phyloP scores from a whole-genome alignment of 2,888 invertebrate species.

The Macrosiphum euphorbiae region DNA sequence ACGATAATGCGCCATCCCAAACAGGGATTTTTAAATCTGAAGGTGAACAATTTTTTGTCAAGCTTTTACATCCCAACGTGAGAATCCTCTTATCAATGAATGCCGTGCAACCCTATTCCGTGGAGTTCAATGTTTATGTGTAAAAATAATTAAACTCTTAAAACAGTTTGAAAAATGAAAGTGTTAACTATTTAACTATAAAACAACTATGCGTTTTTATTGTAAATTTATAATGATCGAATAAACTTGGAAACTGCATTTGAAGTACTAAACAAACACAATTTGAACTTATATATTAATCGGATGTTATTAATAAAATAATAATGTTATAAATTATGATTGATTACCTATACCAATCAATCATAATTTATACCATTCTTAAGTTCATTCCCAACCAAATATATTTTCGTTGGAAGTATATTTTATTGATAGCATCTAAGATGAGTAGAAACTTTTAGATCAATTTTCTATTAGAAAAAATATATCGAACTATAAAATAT shows the following conservation, averaged over 20 bases:
- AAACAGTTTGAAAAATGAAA: neutral
- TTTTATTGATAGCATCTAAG: neutral
- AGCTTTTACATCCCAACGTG: neutral
- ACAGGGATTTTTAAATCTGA: neutral
- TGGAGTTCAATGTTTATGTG: neutral
- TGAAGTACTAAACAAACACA: neutral
- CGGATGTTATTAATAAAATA: neutral
- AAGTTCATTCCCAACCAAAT: neutral
- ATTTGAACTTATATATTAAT: neutral
- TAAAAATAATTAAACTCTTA: neutral
- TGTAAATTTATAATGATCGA: neutral
- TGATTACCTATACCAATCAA: neutral
- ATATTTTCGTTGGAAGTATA: neutral
- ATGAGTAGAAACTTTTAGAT: neutral
- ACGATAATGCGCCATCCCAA: neutral
- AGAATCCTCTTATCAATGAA: neutral
- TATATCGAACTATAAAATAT: neutral
- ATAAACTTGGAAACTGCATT: neutral
- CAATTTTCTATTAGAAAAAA: neutral
- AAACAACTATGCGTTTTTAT: neutral
- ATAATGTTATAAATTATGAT: neutral
- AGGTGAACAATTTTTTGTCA: neutral
- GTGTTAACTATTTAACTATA: neutral
- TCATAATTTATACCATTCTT: neutral
- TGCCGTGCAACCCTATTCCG: neutral